Evolutionary conservation across 2,113 vertebrate species (phyloP).

Genomic region (Ictalurus furcatus): DNA sequence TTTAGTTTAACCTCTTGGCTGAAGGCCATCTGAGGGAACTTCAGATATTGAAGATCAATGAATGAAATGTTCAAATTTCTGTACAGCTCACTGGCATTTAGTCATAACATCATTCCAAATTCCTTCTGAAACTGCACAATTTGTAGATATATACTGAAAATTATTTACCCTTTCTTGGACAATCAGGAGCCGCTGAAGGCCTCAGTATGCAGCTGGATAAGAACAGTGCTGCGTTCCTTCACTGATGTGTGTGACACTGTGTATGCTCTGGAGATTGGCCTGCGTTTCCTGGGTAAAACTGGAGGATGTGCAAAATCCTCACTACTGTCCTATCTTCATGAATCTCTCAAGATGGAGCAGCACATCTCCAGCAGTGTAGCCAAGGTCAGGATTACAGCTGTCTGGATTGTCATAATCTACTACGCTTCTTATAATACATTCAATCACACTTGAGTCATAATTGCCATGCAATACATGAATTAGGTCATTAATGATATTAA

Average conservation of each 20-base stretch:
- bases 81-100: not conserved
- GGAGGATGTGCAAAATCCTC: constrained; percentile 51
- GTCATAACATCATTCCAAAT: not conserved
- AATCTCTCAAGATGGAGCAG: constrained; percentile 64
- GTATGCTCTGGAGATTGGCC: constrained; percentile 63
- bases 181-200: constrained; percentile 65
- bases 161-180: not conserved
- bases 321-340: constrained; percentile 64
- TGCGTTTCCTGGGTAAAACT: constrained; percentile 71
- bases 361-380: constrained; percentile 67
- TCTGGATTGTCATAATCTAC: not conserved
- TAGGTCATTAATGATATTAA: not conserved
- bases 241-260: constrained; percentile 70
- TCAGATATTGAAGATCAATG: not conserved
- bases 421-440: not conserved
- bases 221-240: constrained; percentile 65
- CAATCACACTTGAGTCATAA: not conserved
- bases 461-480: not conserved
- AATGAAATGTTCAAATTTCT: not conserved
- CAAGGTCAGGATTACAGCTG: constrained; percentile 62
- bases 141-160: not conserved
- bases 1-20: not conserved
- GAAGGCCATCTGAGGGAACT: not conserved
- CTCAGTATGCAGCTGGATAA: constrained; percentile 59
- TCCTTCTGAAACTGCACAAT: not conserved